A percentile compares a stretch with the other conserved stretches of the same genome.
Conservation (phyloP, 2,888 invertebrate species). For the Melieria crassipennis region DNA sequence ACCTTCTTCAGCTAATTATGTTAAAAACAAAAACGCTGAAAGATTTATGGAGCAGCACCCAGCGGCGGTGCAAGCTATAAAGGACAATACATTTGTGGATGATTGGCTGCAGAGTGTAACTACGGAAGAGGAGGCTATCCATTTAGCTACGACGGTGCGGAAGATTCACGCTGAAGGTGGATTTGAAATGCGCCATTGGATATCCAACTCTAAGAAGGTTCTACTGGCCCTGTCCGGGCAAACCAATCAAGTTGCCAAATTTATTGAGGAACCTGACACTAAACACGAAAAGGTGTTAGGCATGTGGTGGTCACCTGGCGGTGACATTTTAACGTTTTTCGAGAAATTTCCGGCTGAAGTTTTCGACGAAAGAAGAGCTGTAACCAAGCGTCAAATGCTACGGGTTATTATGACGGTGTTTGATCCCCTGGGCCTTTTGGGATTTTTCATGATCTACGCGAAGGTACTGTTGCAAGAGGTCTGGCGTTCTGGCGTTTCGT, state of each 20-base stretch:
- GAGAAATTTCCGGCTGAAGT: constrained; percentile 26
- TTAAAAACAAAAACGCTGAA: constrained; percentile 35
- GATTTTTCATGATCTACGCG: constrained; percentile 22
- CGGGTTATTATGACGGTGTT: constrained; percentile 21
- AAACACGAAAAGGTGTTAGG: constrained; percentile 42
- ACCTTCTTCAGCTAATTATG: constrained; percentile 31
- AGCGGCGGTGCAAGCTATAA: constrained; percentile 22
- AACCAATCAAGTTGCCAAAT: not conserved
- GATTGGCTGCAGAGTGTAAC: constrained; percentile 35
- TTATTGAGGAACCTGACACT: constrained; percentile 22
- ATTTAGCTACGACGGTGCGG: constrained; percentile 23
- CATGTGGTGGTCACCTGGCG: constrained; percentile 40
- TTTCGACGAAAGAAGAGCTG: constrained; percentile 14
- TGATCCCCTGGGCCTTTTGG: constrained; percentile 30
- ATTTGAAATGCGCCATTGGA: constrained; percentile 36
- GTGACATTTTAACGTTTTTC: constrained; percentile 41
- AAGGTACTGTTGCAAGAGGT: constrained; percentile 32
- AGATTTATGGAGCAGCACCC: constrained; percentile 17
- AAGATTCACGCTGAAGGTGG: constrained; percentile 7
- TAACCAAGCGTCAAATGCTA: constrained; percentile 37
- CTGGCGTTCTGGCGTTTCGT: constrained; percentile 25
- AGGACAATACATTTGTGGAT: constrained; percentile 32
- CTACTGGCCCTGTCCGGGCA: constrained; percentile 9
- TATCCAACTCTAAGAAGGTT: constrained; percentile 32
- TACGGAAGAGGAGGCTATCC: constrained; percentile 29